A percentile compares a stretch with the other conserved stretches of the same genome.
phyloP scores from a whole-genome alignment of 2,797 vertebrate genomes.

The Falco columbarius region DNA sequence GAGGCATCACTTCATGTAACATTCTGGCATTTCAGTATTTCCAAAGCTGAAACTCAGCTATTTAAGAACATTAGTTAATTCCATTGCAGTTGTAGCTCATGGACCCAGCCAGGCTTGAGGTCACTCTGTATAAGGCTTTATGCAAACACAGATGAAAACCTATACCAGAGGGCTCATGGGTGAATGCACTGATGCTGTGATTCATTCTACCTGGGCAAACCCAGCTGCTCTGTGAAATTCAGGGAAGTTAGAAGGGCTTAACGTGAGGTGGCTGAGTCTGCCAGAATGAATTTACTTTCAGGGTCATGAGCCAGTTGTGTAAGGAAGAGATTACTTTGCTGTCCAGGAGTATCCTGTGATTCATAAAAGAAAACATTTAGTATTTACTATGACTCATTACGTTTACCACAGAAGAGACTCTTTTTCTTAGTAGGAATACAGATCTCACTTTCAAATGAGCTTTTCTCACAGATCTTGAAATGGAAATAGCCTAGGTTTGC shows the following conservation, averaged over 20 bases:
- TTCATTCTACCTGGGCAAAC: background rate
- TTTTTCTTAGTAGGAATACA: background rate
- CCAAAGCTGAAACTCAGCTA: background rate
- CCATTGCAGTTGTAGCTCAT: background rate
- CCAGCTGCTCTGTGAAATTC: background rate
- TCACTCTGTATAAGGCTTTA: background rate
- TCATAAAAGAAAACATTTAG: slow-evolving; percentile 9
- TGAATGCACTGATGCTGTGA: background rate
- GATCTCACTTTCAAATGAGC: background rate
- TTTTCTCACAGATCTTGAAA: background rate
- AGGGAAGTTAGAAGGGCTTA: background rate
- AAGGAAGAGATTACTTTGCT: slow-evolving; percentile 1
- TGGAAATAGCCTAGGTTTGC: background rate
- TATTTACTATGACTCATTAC: background rate
- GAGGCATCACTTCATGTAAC: background rate
- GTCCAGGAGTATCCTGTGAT: background rate
- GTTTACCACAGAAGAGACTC: background rate
- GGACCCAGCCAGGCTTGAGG: background rate
- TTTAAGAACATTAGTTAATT: background rate
- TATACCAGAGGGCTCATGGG: background rate
- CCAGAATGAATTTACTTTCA: background rate
- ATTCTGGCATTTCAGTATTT: background rate
- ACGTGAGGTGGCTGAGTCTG: background rate
- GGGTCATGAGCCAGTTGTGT: background rate
- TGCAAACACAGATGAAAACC: background rate